Percentiles rank a stretch among this genome's conserved stretches.
Conservation (phyloP, 2,797 vertebrate species). For the Odontamblyopus lacepedii region DNA sequence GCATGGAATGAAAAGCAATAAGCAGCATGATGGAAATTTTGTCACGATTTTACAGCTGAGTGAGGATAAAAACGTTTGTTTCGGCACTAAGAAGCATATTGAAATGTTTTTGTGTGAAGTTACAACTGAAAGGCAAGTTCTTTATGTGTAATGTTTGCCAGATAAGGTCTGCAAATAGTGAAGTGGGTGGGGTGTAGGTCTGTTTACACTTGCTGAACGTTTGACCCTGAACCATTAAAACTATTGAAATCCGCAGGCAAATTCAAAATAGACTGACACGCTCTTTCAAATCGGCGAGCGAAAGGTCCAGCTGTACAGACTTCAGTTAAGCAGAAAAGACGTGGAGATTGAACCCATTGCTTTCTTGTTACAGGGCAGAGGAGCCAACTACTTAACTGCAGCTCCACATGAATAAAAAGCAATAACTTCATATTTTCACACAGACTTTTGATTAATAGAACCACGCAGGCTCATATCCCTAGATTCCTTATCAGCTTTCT, state of each 20-base stretch:
- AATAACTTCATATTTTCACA: neutral
- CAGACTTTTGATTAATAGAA: slow-evolving; percentile 2
- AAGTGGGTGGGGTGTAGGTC: slow-evolving; percentile 22
- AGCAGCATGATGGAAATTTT: slow-evolving; percentile 9
- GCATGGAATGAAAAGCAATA: slow-evolving; percentile 15
- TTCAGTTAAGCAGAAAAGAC: neutral
- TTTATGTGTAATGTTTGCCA: slow-evolving; percentile 64
- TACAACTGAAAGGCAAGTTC: slow-evolving; percentile 24
- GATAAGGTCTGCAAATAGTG: slow-evolving; percentile 70
- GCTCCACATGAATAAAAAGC: neutral
- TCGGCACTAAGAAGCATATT: slow-evolving; percentile 1
- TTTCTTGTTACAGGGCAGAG: neutral
- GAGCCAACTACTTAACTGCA: neutral
- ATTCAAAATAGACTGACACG: neutral
- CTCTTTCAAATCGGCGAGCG: neutral
- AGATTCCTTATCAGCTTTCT: slow-evolving; percentile 9
- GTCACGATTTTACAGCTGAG: slow-evolving; percentile 15
- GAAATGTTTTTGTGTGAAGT: neutral
- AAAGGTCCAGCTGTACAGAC: neutral
- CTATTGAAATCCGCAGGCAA: neutral
- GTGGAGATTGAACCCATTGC: neutral
- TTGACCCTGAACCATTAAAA: slow-evolving; percentile 52
- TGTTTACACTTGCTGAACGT: slow-evolving; percentile 51
- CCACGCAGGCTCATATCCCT: neutral
- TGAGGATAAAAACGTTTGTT: slow-evolving; percentile 10